These are phyloP conservation scores for Anthophora plumipes DNA, from an alignment of 2,888 invertebrate species.

Conservation along the genomic window DNA sequence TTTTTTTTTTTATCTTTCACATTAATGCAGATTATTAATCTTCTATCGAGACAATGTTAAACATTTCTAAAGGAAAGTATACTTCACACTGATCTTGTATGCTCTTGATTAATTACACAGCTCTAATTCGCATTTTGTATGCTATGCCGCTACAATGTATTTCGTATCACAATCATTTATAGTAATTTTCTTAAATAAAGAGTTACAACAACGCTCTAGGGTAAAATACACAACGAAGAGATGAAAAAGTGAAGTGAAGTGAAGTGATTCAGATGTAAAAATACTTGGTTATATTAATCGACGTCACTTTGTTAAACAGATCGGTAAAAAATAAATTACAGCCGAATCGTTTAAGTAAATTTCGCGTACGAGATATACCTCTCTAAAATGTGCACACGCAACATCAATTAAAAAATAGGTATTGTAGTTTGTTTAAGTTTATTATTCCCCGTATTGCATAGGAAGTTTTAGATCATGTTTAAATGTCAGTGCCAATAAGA, in stretches of 20 bases:
- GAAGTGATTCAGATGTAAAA: conserved; percentile 66
- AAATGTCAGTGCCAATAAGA: conserved; percentile 63
- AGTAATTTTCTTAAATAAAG: conserved; percentile 60
- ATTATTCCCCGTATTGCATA: conserved; percentile 41
- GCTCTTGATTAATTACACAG: conserved; percentile 46
- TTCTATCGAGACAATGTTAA: conserved; percentile 52
- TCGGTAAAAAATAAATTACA: conserved; percentile 55
- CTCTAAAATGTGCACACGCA: conserved; percentile 42
- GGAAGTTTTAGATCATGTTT: conserved; percentile 44
- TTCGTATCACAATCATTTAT: conserved; percentile 75
- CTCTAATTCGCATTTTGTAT: conserved; percentile 29
- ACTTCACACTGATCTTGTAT: conserved; percentile 55
- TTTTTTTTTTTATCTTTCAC: too few relatives aligned
- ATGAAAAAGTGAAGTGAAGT: conserved; percentile 46
- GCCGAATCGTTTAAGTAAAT: conserved; percentile 61
- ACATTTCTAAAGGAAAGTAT: conserved; percentile 55
- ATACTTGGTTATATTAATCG: conserved; percentile 64
- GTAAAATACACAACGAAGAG: conserved; percentile 68
- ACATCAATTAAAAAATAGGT: conserved; percentile 66
- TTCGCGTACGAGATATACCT: conserved; percentile 28
- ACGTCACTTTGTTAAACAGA: conserved; percentile 47
- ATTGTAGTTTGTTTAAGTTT: conserved; percentile 41
- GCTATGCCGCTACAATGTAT: conserved; percentile 46
- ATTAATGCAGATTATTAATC: conserved; percentile 43
- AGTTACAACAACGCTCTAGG: conserved; percentile 75